A percentile compares a stretch with the other conserved stretches of the same genome.
These are phyloP conservation scores for Drosophila mulleri DNA, from an alignment of 2,888 invertebrate species.

Conservation along the genomic window DNA sequence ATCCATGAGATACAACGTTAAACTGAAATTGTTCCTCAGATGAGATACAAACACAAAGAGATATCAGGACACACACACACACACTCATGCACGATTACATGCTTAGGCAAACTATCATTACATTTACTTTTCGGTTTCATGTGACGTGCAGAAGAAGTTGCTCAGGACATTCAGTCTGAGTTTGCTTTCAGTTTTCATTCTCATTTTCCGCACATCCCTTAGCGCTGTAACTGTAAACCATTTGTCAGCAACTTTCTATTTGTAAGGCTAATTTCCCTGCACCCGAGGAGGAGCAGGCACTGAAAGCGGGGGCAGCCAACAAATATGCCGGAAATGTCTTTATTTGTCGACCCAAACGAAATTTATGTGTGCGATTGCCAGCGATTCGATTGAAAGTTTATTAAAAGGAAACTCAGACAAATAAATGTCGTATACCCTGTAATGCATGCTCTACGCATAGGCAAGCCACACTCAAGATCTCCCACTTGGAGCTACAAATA, in stretches of 20 bases:
- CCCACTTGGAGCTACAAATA: conserved; percentile 2
- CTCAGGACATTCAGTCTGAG: conserved; percentile 47
- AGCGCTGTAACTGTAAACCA: conserved; percentile 76
- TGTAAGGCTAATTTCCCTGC: conserved; percentile 63
- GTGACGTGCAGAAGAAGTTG: conserved; percentile 38
- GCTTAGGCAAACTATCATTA: conserved; percentile 49
- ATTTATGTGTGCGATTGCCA: conserved; percentile 58
- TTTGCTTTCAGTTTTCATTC: conserved; percentile 41
- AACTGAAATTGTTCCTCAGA: conserved; percentile 27
- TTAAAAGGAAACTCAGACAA: conserved; percentile 44
- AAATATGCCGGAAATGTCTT: conserved; percentile 75
- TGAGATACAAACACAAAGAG: conserved; percentile 22
- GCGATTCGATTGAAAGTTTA: conserved; percentile 60
- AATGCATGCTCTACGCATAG: background rate
- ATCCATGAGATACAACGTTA: conserved; percentile 39
- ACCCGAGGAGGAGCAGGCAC: background rate
- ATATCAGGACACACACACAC: conserved; percentile 1
- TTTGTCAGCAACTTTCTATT: conserved; percentile 77
- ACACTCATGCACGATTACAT: conserved; percentile 4
- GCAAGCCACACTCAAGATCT: background rate
- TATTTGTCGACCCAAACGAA: conserved; percentile 59
- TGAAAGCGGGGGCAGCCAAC: conserved; percentile 21
- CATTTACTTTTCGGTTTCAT: conserved; percentile 48
- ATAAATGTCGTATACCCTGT: conserved; percentile 33
- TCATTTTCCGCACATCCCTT: conserved; percentile 42